These are phyloP conservation scores for Corythornis cristatus DNA, from an alignment of 2,113 vertebrate genomes.

Conservation along the genomic window DNA sequence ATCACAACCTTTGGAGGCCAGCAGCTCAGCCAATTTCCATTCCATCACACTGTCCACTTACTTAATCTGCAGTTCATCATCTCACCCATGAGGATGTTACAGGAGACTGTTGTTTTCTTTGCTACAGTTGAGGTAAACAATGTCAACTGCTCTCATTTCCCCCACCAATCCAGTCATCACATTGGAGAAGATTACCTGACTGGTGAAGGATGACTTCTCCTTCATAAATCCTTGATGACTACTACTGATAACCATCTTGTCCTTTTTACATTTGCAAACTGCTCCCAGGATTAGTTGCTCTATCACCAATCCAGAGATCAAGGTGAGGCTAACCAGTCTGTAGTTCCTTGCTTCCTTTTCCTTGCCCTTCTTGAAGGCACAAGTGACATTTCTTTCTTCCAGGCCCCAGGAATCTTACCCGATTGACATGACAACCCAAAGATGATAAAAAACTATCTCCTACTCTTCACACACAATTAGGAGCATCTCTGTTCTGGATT, in stretches of 20 bases:
- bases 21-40: not conserved
- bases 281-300: not conserved
- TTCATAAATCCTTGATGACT: not conserved
- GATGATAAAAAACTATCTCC: not conserved
- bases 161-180: not conserved
- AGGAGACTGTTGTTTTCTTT: not conserved
- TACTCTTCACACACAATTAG: not conserved
- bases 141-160: not conserved
- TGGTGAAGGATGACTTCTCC: not conserved
- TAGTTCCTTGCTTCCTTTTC: not conserved
- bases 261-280: not conserved
- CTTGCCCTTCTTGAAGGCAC: not conserved
- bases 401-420: not conserved
- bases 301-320: not conserved
- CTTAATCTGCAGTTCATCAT: not conserved
- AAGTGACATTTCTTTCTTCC: not conserved
- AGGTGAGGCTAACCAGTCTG: not conserved
- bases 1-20: not conserved
- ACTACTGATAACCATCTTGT: not conserved
- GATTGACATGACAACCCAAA: not conserved
- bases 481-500: not conserved
- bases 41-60: not conserved
- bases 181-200: not conserved
- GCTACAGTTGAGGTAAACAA: not conserved
- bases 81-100: not conserved